These are phyloP conservation scores for Entelurus aequoreus DNA, from an alignment of 2,113 vertebrate species.

Conservation along the genomic window DNA sequence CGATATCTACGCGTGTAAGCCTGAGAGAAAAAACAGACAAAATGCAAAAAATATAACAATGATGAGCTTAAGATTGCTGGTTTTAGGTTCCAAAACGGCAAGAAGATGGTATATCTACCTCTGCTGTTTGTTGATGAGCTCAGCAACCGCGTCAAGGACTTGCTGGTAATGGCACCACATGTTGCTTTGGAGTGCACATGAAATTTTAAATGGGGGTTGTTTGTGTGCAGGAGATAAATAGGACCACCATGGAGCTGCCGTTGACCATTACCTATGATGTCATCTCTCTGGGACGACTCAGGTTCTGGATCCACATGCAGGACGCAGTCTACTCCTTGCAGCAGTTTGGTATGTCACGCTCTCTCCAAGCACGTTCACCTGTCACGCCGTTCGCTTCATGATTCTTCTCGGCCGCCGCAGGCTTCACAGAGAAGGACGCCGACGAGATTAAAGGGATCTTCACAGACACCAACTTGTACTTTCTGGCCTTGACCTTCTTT, in stretches of 20 bases:
- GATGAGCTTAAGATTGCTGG: neutral
- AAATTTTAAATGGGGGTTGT: slow-evolving; percentile 6
- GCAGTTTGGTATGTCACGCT: slow-evolving; percentile 82
- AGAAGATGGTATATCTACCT: slow-evolving; percentile 93
- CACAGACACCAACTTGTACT: slow-evolving; percentile 97
- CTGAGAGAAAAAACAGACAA: neutral
- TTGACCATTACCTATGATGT: slow-evolving; percentile 90
- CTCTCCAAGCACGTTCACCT: neutral
- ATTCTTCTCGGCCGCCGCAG: slow-evolving; percentile 54
- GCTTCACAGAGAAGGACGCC: slow-evolving; percentile 96
- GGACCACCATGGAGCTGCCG: slow-evolving; percentile 82
- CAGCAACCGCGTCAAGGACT: slow-evolving; percentile 94
- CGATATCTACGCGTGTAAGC: slow-evolving; percentile 91
- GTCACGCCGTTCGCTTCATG: neutral
- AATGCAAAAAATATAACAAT: too few species aligned
- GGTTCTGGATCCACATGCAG: slow-evolving; percentile 99
- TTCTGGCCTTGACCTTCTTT: slow-evolving; percentile 92
- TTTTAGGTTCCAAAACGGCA: slow-evolving; percentile 83
- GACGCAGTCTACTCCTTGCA: slow-evolving; percentile 93
- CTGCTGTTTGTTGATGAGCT: slow-evolving; percentile 98
- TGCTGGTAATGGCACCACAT: slow-evolving; percentile 73
- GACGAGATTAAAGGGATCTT: slow-evolving; percentile 99
- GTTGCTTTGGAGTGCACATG: too few species aligned
- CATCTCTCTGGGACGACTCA: slow-evolving; percentile 89
- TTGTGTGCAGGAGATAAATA: slow-evolving; percentile 85